Evolutionary conservation across 2,113 vertebrate species (phyloP), one percentile per base, ranked within the genome.

Genomic region (Rhynchomys soricoides): DNA sequence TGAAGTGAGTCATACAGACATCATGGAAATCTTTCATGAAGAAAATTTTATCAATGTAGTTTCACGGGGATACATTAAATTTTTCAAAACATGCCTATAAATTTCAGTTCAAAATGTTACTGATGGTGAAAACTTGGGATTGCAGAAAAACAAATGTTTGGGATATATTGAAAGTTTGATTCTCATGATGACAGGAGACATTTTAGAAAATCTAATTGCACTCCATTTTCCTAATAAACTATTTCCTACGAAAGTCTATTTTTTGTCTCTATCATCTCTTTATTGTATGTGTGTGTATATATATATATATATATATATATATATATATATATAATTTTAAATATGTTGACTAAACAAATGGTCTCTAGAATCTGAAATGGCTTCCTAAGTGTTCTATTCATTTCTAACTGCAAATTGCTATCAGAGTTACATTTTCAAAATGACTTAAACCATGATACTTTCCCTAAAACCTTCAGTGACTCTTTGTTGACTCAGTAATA

Each of bases 401-500:
- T 82, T 66, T 74, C 45, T 22, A 90, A 34, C 71, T n/a, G 74
- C 7, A 87, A 13, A 74, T 10, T 81, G 5, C 8, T 87, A 52
- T 16, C 16, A 87, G 22, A 26, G 29, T 70, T 78, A 22, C 64
- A 70, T 68, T 91, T 88, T 75, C 26, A 75, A 57, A 92, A 77
- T 89, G 29, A 6, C 66, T 87, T 59, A 91, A 83, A 70, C 11
- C 19, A 77, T 89, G 43, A 43, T 26, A 89, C 48, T 9, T 74
- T 34, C 31, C 59, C 40, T 82, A 71, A 91, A 91, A 70, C 5
- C 1, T 90, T 79, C 66, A 91, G 13, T 70, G 43, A 81, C 83
- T 94, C 43, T 90, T 19, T 17, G 62, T 74, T 75, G 34, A 94
- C 48, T 94, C 40, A 87, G 77, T 43, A 87, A 59, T 68, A 52